Evolutionary conservation across 2,888 invertebrate species (phyloP).

Genomic region (Heliconius ismenius): DNA sequence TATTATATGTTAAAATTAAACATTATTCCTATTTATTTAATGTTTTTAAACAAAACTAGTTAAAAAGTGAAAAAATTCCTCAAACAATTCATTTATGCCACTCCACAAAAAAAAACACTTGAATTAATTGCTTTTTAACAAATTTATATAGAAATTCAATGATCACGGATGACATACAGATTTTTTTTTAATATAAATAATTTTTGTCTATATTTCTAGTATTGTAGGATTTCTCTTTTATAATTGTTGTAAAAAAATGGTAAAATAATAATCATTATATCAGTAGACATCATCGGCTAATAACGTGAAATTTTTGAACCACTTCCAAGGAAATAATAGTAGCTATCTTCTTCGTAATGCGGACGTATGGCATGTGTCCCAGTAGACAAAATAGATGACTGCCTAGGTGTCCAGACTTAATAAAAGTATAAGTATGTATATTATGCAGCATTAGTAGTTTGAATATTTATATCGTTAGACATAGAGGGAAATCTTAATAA

Average conservation of each 20-base stretch:
- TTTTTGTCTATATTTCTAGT: background rate
- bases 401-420: slow-evolving; percentile 33
- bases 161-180: background rate
- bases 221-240: background rate
- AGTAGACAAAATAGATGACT: slow-evolving; percentile 49
- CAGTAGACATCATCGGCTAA: slow-evolving; percentile 55
- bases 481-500: background rate
- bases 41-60: too few species aligned
- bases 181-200: too few species aligned
- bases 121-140: background rate
- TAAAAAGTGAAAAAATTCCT: too few species aligned
- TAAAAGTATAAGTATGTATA: slow-evolving; percentile 1
- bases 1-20: too few species aligned
- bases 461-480: too few species aligned
- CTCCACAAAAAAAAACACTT: background rate
- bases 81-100: too few species aligned
- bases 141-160: background rate
- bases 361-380: slow-evolving; percentile 63
- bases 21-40: too few species aligned
- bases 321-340: slow-evolving; percentile 68
- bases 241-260: background rate
- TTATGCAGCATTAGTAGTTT: background rate
- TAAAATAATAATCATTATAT: slow-evolving; percentile 24
- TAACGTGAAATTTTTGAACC: slow-evolving; percentile 70
- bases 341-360: slow-evolving; percentile 68